Percentiles rank a stretch among this genome's conserved stretches.
Evolutionary conservation across 2,888 invertebrate genomes (phyloP).

Genomic region (Antitype chi): DNA sequence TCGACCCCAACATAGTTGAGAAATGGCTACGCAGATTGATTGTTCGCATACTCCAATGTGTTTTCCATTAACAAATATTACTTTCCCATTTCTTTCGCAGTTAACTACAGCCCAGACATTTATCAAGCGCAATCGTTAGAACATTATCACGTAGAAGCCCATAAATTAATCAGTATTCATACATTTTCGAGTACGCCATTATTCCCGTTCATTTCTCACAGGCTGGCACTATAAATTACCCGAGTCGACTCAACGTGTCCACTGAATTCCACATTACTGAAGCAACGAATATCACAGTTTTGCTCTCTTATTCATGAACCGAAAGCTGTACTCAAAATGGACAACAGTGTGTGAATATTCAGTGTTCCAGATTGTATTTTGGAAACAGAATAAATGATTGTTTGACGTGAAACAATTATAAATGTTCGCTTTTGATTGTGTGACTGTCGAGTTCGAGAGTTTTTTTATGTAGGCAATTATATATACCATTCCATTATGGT

Average conservation of each 20-base stretch:
- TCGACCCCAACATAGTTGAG: neutral
- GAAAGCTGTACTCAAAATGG: conserved; percentile 22
- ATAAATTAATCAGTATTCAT: conserved; percentile 62
- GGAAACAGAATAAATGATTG: conserved; percentile 20
- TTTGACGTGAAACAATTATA: conserved; percentile 15
- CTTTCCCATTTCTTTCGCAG: conserved; percentile 17
- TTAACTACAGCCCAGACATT: conserved; percentile 25
- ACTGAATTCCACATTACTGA: conserved; percentile 47
- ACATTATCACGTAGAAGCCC: conserved; percentile 38
- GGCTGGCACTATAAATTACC: conserved; percentile 56
- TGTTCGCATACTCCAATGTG: neutral
- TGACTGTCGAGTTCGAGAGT: neutral
- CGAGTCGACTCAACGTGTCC: conserved; percentile 41
- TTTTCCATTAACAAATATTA: neutral
- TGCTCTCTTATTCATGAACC: conserved; percentile 42
- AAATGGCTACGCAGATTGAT: neutral
- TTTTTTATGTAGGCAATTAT: neutral
- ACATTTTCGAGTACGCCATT: conserved; percentile 49
- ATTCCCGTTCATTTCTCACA: conserved; percentile 48
- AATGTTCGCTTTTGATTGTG: neutral
- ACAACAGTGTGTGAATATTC: conserved; percentile 21
- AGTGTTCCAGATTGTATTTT: conserved; percentile 21
- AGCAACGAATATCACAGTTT: conserved; percentile 36
- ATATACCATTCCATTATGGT: neutral
- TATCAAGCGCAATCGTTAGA: conserved; percentile 42